These are phyloP conservation scores for Psittacula echo DNA, from an alignment of 2,797 vertebrate genomes.

Conservation along the genomic window DNA sequence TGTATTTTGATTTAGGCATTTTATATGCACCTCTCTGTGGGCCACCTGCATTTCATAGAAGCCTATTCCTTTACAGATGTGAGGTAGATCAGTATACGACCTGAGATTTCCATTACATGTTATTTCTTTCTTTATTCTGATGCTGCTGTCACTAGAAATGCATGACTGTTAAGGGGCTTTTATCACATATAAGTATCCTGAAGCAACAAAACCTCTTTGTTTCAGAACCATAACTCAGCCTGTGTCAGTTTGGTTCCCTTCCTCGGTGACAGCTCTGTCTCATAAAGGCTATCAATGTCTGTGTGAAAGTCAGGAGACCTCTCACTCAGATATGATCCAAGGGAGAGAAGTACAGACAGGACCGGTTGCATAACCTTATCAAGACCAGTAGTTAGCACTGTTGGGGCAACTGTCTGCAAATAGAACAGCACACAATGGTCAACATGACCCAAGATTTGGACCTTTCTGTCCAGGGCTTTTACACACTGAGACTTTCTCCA, in stretches of 20 bases:
- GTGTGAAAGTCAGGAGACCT: background rate
- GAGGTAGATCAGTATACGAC: background rate
- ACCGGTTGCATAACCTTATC: background rate
- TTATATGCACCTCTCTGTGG: background rate
- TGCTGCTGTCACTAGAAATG: background rate
- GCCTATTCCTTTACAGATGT: background rate
- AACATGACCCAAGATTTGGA: background rate
- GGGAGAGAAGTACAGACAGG: background rate
- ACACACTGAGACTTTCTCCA: background rate
- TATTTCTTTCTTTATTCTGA: background rate
- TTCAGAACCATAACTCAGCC: background rate
- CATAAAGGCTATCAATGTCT: background rate
- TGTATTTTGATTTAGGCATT: constrained; percentile 20
- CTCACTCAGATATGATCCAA: background rate
- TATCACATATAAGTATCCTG: background rate
- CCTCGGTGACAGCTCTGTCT: background rate
- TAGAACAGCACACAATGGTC: background rate
- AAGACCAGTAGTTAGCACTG: background rate
- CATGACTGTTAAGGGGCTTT: background rate
- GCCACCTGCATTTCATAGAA: background rate
- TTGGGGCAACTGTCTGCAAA: background rate
- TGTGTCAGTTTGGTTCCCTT: background rate
- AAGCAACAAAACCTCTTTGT: background rate
- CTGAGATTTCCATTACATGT: background rate
- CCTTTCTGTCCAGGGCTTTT: background rate